Evolutionary conservation across 2,113 vertebrate species (phyloP).

Genomic region (Pseudopodoces humilis): DNA sequence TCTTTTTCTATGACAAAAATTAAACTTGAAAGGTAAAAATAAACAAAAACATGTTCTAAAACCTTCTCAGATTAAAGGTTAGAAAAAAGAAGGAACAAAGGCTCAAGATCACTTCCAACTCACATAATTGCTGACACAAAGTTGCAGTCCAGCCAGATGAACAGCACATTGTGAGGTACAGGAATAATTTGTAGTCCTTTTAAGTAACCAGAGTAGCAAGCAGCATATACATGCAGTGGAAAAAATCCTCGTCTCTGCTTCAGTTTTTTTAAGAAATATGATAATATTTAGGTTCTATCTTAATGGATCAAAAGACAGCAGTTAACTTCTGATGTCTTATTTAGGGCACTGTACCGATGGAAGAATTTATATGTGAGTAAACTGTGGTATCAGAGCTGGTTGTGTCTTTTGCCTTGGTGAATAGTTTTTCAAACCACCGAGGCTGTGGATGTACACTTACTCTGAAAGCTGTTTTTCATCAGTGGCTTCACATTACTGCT

Average conservation of each 20-base stretch:
- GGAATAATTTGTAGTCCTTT: not conserved
- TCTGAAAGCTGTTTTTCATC: not conserved
- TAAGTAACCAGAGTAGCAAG: not conserved
- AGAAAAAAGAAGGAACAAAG: not conserved
- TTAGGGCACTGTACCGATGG: not conserved
- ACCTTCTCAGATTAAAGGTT: not conserved
- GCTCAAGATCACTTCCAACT: not conserved
- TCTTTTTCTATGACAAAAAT: conserved; percentile 11
- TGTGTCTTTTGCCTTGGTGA: not conserved
- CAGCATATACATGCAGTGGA: not conserved
- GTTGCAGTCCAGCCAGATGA: not conserved
- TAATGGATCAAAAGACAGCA: not conserved
- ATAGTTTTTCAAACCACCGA: not conserved
- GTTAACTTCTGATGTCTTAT: not conserved
- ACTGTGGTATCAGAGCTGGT: not conserved
- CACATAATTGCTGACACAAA: not conserved
- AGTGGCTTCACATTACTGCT: not conserved
- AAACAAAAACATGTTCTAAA: conserved; percentile 7
- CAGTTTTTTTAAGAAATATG: not conserved
- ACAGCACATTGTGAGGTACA: not conserved
- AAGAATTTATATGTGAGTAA: not conserved
- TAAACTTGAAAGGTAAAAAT: conserved; percentile 9
- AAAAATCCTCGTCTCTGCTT: not conserved
- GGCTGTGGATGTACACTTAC: not conserved
- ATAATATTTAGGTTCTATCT: not conserved